Evolutionary conservation across 2,113 vertebrate species (phyloP), one percentile per base, ranked within the genome.

Genomic region (Ceyx margarethae): DNA sequence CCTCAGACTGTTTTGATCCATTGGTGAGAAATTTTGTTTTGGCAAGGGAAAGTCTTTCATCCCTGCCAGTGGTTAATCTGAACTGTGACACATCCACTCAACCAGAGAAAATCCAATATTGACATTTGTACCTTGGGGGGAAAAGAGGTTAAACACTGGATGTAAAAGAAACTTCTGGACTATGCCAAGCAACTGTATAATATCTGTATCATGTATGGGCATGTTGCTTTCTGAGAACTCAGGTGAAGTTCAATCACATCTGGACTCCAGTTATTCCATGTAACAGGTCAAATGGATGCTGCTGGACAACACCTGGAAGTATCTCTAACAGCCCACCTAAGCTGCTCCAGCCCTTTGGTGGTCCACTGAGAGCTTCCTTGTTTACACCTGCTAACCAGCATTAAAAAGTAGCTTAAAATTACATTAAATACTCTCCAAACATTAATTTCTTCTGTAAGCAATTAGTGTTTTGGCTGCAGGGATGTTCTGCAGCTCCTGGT

Each of bases 31-130:
- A 97, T 96, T 95, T 88, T 78, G 78, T 96, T 97, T 97, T 97
- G 96, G 96, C 97, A 97, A 96, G 57, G 86, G 96, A 56, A 96
- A 96, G 68, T 86, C 85, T 91, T 96, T 97, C 95, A 94, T 95
- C 91, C 72, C 96, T 96, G 97, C 97, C 96, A 97, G 95, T 93
- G 93, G 91, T 96, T 97, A 97, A 98, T 97, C 95, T 97, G 94
- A 43, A 42, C 96, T 95, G 93, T 96, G 96, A 97, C 96, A 96
- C 74, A 76, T 94, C 93, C 95, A 96, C 96, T 97, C 96, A 97
- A 93, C 96, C 94, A 95, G 85, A 96, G 94, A 96, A 97, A 98
- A 98, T 97, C 96, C 94, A 97, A 94, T 97, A 97, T 94, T 97
- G 97, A 97, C 97, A 97, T 97, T 96, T 95, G 93, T 96, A 94